Conservation (phyloP, 2,113 vertebrate species). For the Hemicordylus capensis region DNA sequence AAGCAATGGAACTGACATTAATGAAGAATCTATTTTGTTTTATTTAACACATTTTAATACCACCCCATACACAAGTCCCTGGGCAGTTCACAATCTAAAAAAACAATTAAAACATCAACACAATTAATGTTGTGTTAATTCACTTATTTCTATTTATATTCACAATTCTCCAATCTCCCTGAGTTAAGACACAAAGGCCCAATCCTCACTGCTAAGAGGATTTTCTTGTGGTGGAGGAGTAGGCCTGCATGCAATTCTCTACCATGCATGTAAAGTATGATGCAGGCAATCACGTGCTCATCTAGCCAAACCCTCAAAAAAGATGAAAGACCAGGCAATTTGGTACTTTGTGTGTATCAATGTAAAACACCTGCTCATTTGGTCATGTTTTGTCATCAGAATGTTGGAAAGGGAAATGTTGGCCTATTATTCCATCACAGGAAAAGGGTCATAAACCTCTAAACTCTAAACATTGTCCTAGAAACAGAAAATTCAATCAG, state of each 20-base stretch:
- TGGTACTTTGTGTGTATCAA: not conserved
- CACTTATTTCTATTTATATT: too few relatives aligned
- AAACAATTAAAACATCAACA: too few relatives aligned
- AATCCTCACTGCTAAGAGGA: not conserved
- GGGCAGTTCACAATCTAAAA: too few relatives aligned
- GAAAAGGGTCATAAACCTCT: not conserved
- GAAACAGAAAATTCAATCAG: not conserved
- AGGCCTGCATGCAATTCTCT: not conserved
- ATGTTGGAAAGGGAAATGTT: not conserved
- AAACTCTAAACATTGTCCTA: not conserved
- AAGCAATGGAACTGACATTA: not conserved
- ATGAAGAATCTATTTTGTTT: not conserved
- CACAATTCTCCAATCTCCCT: not conserved
- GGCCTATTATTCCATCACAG: not conserved
- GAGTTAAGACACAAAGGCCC: not conserved
- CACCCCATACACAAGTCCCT: too few relatives aligned
- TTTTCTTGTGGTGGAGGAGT: not conserved
- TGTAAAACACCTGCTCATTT: not conserved
- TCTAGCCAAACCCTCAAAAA: not conserved
- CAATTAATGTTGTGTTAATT: too few relatives aligned
- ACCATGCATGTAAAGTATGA: not conserved
- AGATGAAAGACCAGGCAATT: not conserved
- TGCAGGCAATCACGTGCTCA: not conserved
- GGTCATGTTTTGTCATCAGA: not conserved
- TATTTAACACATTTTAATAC: too few relatives aligned